These are phyloP conservation scores for Oophaga sylvatica DNA, from an alignment of 2,797 vertebrate genomes.

Conservation along the genomic window DNA sequence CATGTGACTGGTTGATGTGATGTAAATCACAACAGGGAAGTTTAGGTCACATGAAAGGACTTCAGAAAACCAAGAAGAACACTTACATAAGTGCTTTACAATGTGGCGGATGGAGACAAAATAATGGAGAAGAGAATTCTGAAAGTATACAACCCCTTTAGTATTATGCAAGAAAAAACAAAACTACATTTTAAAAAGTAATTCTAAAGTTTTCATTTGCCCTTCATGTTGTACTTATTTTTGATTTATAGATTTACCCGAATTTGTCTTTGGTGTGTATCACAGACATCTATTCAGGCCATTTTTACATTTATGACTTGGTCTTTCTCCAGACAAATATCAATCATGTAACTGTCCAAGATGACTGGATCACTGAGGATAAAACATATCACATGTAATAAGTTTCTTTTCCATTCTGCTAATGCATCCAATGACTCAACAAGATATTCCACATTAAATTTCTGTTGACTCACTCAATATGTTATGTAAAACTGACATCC, in stretches of 20 bases:
- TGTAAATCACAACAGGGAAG: too few relatives aligned
- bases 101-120: too few relatives aligned
- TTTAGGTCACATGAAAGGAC: too few relatives aligned
- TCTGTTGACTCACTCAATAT: constrained; percentile 35
- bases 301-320: constrained; percentile 21
- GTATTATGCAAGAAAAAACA: neutral
- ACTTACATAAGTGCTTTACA: too few relatives aligned
- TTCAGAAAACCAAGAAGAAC: too few relatives aligned
- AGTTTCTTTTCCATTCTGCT: constrained; percentile 36
- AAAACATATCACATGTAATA: constrained; percentile 25
- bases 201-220: neutral
- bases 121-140: too few relatives aligned
- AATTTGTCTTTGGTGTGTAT: constrained; percentile 34
- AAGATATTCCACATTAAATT: constrained; percentile 47
- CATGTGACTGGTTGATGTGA: too few relatives aligned
- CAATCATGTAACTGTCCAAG: constrained; percentile 22
- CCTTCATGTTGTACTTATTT: constrained; percentile 13
- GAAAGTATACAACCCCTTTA: neutral
- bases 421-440: constrained; percentile 46
- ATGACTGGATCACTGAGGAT: neutral
- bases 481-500: constrained; percentile 29
- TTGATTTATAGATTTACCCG: neutral
- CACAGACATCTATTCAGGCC: constrained; percentile 8
- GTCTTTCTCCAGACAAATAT: neutral
- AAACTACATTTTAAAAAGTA: neutral